A percentile compares a stretch with the other conserved stretches of the same genome.
Conservation (phyloP, 2,888 invertebrate genomes). For the Pelosia muscerda region DNA sequence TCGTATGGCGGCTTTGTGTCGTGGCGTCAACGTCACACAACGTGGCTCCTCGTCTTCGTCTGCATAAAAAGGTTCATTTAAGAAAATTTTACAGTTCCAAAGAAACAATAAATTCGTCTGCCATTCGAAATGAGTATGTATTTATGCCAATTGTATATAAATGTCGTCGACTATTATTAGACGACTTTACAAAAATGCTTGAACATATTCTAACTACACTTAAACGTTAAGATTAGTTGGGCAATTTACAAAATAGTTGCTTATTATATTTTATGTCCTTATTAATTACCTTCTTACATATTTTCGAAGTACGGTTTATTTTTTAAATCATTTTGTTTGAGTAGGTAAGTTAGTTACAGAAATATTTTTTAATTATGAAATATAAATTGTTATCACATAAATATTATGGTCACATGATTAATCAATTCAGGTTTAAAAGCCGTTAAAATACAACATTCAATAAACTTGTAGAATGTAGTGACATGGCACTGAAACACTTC, state of each 20-base stretch:
- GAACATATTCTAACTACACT: not conserved
- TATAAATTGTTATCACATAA: not conserved
- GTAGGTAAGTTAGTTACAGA: no score
- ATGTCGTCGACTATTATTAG: not conserved
- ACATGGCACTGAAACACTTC: not conserved
- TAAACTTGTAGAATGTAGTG: not conserved
- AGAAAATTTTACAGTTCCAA: constrained; percentile 19
- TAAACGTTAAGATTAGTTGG: not conserved
- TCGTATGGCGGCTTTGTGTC: constrained; percentile 95
- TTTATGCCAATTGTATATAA: constrained; percentile 22
- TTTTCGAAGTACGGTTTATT: not conserved
- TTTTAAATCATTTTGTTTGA: not conserved
- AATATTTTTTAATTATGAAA: not conserved
- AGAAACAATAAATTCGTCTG: constrained; percentile 23
- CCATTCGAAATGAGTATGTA: constrained; percentile 27
- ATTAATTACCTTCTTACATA: not conserved
- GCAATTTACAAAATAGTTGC: not conserved
- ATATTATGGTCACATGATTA: not conserved
- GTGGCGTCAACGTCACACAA: constrained; percentile 93
- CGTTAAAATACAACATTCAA: not conserved
- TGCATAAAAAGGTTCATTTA: constrained; percentile 70
- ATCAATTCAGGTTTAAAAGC: not conserved
- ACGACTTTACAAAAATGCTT: not conserved
- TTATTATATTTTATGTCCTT: not conserved
- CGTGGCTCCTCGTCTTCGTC: constrained; percentile 94